Conservation (phyloP, 2,113 vertebrate genomes). For the Epinephelus lanceolatus region DNA sequence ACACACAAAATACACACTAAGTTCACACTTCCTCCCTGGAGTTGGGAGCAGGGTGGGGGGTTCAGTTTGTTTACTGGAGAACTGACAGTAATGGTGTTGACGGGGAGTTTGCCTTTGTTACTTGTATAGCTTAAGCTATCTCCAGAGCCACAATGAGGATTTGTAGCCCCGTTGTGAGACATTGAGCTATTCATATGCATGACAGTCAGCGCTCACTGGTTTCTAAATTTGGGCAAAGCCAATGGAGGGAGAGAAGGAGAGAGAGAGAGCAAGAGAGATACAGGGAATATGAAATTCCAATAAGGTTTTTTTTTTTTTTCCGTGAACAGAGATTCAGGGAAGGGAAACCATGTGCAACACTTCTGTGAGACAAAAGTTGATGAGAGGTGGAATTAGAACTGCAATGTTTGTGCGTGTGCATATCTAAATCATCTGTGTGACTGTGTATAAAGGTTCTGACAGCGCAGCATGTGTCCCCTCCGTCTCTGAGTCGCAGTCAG, state of each 20-base stretch:
- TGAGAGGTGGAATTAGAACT: conserved; percentile 14
- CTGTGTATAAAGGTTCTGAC: conserved; percentile 4
- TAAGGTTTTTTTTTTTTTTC: conserved; percentile 53
- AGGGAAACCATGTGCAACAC: conserved; percentile 46
- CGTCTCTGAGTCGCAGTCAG: background rate
- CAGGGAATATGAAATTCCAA: conserved; percentile 73
- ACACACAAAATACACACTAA: background rate
- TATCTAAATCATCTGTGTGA: background rate
- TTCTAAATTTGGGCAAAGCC: conserved; percentile 75
- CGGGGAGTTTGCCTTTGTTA: conserved; percentile 54
- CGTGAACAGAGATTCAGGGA: conserved; percentile 58
- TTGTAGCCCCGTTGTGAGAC: conserved; percentile 69
- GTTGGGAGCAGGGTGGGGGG: background rate
- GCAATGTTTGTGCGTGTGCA: background rate
- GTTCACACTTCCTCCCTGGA: conserved; percentile 13
- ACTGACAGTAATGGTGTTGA: conserved; percentile 53
- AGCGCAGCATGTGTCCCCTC: conserved; percentile 12
- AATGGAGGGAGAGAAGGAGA: background rate
- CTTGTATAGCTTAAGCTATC: conserved; percentile 62
- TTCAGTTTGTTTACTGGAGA: conserved; percentile 45
- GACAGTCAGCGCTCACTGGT: conserved; percentile 72
- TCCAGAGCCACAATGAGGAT: conserved; percentile 68
- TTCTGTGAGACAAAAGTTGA: conserved; percentile 47
- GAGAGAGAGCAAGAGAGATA: conserved; percentile 10
- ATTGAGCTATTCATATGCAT: conserved; percentile 77